phyloP scores from a whole-genome alignment of 2,113 vertebrate genomes.

The Salvelinus namaycush region DNA sequence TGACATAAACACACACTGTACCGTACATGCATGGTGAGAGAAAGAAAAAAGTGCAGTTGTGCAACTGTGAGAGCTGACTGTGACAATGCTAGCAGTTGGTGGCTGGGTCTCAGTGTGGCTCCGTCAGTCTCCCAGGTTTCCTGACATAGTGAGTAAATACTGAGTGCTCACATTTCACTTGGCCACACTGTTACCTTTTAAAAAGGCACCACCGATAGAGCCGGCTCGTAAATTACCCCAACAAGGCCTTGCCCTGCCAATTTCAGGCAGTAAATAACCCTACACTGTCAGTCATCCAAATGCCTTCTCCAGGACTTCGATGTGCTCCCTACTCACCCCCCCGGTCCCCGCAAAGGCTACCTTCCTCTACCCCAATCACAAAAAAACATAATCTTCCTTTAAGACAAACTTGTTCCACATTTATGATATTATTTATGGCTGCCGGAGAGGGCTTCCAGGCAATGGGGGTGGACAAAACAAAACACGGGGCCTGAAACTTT shows the following conservation, averaged over 20 bases:
- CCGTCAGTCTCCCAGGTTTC: conserved; percentile 23
- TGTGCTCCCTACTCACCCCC: conserved; percentile 59
- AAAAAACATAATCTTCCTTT: conserved; percentile 71
- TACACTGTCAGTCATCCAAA: conserved; percentile 69
- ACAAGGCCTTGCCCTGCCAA: conserved; percentile 73
- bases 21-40: no score
- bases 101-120: background rate
- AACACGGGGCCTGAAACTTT: conserved; percentile 48
- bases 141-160: background rate
- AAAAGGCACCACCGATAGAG: conserved; percentile 71
- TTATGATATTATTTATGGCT: conserved; percentile 61
- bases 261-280: conserved; percentile 79
- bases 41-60: no score
- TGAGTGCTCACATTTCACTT: conserved; percentile 65
- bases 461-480: conserved; percentile 55
- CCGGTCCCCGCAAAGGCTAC: conserved; percentile 30
- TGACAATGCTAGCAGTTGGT: background rate
- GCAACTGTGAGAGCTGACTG: no score
- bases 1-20: no score
- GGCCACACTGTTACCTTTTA: conserved; percentile 70
- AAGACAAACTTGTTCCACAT: conserved; percentile 64
- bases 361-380: conserved; percentile 59
- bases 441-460: conserved; percentile 53
- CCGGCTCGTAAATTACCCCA: conserved; percentile 76
- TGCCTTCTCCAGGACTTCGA: conserved; percentile 51